Evolutionary conservation across 2,888 invertebrate species (phyloP).

Genomic region (Pandemis corylana): DNA sequence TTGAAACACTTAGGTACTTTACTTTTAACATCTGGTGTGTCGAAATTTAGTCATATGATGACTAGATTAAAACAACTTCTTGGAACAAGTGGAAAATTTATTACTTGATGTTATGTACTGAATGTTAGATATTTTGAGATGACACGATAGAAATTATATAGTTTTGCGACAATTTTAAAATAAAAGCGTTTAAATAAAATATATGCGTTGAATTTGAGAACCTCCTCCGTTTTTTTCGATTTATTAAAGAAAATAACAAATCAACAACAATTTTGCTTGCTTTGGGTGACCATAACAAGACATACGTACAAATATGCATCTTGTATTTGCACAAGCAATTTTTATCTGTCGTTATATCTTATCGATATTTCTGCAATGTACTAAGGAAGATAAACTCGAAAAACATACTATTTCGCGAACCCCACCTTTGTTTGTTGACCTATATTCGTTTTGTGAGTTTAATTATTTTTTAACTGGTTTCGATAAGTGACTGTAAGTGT

Average conservation of each 20-base stretch:
- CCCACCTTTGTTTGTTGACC: slow-evolving; percentile 81
- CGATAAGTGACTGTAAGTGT: not conserved
- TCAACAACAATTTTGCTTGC: not conserved
- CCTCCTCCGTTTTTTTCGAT: no score
- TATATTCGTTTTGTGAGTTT: slow-evolving; percentile 62
- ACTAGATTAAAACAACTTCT: no score
- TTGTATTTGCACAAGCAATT: slow-evolving; percentile 74
- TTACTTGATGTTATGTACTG: no score
- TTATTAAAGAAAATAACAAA: not conserved
- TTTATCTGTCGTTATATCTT: slow-evolving; percentile 77
- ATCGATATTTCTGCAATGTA: slow-evolving; percentile 79
- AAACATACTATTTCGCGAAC: slow-evolving; percentile 76
- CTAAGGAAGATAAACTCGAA: slow-evolving; percentile 69
- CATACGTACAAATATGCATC: slow-evolving; percentile 74
- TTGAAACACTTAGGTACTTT: no score
- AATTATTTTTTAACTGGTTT: slow-evolving; percentile 63
- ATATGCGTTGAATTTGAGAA: no score
- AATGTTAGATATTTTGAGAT: no score
- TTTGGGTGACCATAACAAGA: slow-evolving; percentile 48
- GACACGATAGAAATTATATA: no score
- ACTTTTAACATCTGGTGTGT: no score
- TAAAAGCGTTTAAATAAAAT: no score
- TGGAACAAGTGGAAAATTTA: no score
- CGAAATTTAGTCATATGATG: no score
- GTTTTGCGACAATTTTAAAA: no score